Conservation (phyloP, 2,113 vertebrate genomes). For the Entomyzon cyanotis region DNA sequence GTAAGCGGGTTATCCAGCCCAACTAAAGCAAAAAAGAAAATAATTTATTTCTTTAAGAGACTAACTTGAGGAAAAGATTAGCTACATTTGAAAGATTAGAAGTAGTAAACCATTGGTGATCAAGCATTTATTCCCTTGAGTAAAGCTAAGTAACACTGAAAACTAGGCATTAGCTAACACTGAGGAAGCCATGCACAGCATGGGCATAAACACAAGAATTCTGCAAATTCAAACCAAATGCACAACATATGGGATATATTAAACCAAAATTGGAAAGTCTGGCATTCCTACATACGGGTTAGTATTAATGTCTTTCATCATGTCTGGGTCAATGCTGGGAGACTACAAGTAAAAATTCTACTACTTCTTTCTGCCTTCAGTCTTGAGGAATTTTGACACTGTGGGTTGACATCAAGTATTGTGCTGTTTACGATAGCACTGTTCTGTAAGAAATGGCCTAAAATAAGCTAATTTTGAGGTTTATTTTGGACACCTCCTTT, state of each 20-base stretch:
- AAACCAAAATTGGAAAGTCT: neutral
- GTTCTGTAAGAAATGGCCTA: neutral
- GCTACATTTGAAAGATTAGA: neutral
- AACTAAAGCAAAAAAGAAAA: conserved; percentile 76
- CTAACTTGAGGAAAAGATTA: neutral
- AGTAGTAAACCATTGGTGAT: neutral
- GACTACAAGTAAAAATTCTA: neutral
- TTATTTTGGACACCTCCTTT: neutral
- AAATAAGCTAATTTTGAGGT: neutral
- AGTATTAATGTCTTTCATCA: neutral
- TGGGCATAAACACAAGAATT: neutral
- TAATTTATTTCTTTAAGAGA: neutral
- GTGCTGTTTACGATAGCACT: neutral
- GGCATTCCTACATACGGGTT: neutral
- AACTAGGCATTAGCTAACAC: neutral
- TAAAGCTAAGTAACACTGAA: neutral
- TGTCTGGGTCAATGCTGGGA: neutral
- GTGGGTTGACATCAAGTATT: neutral
- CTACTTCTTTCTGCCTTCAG: neutral
- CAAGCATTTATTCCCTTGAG: neutral
- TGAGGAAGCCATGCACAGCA: neutral
- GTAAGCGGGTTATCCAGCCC: conserved; percentile 80
- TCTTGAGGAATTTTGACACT: neutral
- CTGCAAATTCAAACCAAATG: neutral
- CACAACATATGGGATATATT: neutral